Evolutionary conservation across 1,140 invertebrate species (phyloP).

Genomic region (Drepana arcuata): DNA sequence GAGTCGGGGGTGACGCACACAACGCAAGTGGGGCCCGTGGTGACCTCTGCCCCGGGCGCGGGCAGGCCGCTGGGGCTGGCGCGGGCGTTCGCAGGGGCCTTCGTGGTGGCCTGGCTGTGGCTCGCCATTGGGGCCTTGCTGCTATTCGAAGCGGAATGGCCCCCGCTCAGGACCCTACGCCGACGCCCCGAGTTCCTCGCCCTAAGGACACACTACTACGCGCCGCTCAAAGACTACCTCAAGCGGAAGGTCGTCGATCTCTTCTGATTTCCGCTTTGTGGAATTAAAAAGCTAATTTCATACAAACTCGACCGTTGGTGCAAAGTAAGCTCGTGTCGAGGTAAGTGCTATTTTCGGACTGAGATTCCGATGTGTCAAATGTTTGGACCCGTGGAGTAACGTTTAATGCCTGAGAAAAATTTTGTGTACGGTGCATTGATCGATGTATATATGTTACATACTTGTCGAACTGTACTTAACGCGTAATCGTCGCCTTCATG

Average conservation of each 20-base stretch:
- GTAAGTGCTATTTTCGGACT: no score
- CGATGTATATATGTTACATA: no score
- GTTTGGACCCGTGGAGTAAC: not conserved
- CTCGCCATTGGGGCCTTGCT: slow-evolving; percentile 77
- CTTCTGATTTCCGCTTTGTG: slow-evolving; percentile 70
- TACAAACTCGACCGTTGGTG: no score
- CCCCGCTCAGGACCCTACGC: slow-evolving; percentile 78
- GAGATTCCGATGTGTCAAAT: slow-evolving; percentile 1
- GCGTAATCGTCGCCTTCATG: no score
- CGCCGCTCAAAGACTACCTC: slow-evolving; percentile 85
- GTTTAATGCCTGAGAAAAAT: no score
- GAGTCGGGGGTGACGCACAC: slow-evolving; percentile 76
- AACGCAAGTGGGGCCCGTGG: slow-evolving; percentile 28
- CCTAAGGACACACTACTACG: slow-evolving; percentile 85
- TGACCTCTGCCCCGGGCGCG: slow-evolving; percentile 69
- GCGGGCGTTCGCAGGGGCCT: slow-evolving; percentile 81
- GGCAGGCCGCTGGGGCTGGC: slow-evolving; percentile 75
- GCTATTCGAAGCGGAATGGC: slow-evolving; percentile 83
- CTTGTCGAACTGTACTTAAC: no score
- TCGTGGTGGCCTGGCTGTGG: slow-evolving; percentile 78
- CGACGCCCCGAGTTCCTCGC: slow-evolving; percentile 85
- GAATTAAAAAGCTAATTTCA: no score
- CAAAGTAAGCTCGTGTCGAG: no score
- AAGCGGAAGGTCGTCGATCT: slow-evolving; percentile 64
- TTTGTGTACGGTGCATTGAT: no score